A percentile compares a stretch with the other conserved stretches of the same genome.
phyloP scores from a whole-genome alignment of 2,113 vertebrate species.

The Phaethon lepturus region DNA sequence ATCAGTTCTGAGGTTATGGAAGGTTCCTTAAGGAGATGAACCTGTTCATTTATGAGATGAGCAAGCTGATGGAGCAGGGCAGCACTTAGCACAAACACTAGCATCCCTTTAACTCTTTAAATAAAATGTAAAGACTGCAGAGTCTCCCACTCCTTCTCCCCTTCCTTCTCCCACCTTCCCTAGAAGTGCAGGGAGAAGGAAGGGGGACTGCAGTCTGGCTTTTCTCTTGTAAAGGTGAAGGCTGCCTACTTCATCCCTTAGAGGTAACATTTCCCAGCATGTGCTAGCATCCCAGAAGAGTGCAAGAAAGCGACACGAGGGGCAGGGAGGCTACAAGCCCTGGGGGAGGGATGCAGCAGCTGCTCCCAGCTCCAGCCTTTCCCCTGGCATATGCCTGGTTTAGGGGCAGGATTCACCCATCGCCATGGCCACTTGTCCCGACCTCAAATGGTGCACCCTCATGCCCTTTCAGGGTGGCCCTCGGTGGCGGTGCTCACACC shows the following conservation, averaged over 20 bases:
- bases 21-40: neutral
- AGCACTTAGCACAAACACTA: neutral
- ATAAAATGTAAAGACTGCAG: neutral
- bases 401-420: neutral
- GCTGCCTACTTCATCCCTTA: neutral
- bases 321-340: neutral
- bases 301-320: rapidly evolving
- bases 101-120: neutral
- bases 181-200: neutral
- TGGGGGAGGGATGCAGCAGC: neutral
- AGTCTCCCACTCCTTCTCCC: neutral
- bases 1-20: neutral
- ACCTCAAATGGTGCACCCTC: rapidly evolving
- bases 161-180: neutral
- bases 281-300: neutral
- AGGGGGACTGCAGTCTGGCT: neutral
- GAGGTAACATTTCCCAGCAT: neutral
- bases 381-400: neutral
- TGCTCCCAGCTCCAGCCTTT: neutral
- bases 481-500: rapidly evolving
- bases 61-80: neutral
- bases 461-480: rapidly evolving
- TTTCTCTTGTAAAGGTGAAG: neutral
- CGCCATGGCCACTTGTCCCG: rapidly evolving
- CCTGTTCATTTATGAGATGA: neutral